phyloP scores from a whole-genome alignment of 2,888 invertebrate species.

The Serrognathus titanus region DNA sequence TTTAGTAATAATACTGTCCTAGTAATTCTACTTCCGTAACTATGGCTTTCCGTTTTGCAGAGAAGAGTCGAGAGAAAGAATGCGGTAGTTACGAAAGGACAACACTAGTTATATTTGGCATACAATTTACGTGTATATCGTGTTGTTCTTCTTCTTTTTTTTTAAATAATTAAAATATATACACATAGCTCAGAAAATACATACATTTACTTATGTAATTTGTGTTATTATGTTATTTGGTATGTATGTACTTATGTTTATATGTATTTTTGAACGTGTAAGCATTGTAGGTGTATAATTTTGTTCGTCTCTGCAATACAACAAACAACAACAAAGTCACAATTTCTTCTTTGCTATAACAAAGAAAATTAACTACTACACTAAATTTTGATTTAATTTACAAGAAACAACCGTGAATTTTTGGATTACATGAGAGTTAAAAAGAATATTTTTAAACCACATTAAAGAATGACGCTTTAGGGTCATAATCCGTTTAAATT shows the following conservation, averaged over 20 bases:
- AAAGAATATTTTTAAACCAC: no score
- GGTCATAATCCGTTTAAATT: no score
- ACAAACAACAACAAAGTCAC: background rate
- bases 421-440: no score
- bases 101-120: constrained; percentile 46
- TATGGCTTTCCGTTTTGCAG: constrained; percentile 22
- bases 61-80: constrained; percentile 5
- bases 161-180: constrained; percentile 42
- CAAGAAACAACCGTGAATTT: no score
- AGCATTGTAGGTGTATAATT: constrained; percentile 33
- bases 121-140: constrained; percentile 46
- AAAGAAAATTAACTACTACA: no score
- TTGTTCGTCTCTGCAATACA: constrained; percentile 12
- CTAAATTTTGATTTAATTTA: no score
- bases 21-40: constrained; percentile 38
- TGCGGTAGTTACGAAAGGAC: constrained; percentile 35
- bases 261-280: constrained; percentile 53
- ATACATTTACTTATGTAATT: constrained; percentile 43
- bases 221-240: constrained; percentile 24
- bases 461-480: no score
- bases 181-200: constrained; percentile 50
- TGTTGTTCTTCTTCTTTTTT: constrained; percentile 30
- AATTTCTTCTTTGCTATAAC: no score
- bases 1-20: constrained; percentile 42
- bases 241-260: constrained; percentile 22